Evolutionary conservation across 2,888 invertebrate genomes (phyloP), one percentile per base, ranked within the genome.

Genomic region (Rhopalosiphum nymphaeae): DNA sequence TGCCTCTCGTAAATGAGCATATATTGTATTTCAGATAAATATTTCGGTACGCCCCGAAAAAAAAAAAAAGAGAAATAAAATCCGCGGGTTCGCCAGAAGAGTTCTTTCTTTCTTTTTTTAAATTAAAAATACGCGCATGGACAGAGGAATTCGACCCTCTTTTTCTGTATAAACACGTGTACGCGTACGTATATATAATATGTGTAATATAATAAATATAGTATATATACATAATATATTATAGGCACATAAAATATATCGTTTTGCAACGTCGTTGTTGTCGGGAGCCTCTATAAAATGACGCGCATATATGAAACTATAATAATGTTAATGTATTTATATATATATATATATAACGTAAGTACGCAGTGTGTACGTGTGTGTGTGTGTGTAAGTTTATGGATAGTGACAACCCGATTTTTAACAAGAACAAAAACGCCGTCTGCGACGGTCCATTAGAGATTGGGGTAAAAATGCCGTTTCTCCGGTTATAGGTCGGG

Each of bases 401-500:
- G 85, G 78, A 91, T 87, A 87, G 92, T 78, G 92, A 93, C 92
- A 89, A 93, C 92, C 89, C 89, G 89, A 89, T 56, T 61, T 87
- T 57, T 42, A 88, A 89, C 93, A 78, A 89, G 89, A 89, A 93
- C 78, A 56, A 93, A 93, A 91, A 56, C 57, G 56, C 25, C 42
- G 91, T 84, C 56, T 56, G 86, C 44, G 61, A 53, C 78, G 89
- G 93, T 93, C 89, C 93, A 89, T 93, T 89, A 93, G 78, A 84
- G 84, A 93, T 93, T 89, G 78, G 89, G 89, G 93, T 56, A 84
- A 93, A 92, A 92, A 92, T 44, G 57, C 91, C 29, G 91, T 91
- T 85, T 46, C 91, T 91, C 91, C 91, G 85, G 91, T 91, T 53
- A 78, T 78, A 78, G 36, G 36, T 21, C 56, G 56, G 44, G 85